phyloP scores from a whole-genome alignment of 1,140 invertebrate species.

The Nylanderia fulva region DNA sequence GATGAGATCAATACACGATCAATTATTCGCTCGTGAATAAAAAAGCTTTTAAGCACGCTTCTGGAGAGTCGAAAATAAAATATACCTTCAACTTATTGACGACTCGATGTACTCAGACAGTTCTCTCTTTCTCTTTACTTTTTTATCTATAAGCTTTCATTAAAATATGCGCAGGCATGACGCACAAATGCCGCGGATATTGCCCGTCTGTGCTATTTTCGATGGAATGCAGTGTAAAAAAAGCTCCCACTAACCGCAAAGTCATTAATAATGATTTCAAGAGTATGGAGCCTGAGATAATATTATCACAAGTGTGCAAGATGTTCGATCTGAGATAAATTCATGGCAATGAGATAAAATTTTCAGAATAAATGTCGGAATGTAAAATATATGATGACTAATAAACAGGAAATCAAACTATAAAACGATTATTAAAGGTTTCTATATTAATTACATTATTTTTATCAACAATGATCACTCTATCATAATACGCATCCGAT shows the following conservation, averaged over 20 bases:
- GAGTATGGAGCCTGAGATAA: conserved; percentile 29
- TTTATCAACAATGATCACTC: neutral
- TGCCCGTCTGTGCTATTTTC: conserved; percentile 42
- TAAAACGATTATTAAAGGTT: neutral
- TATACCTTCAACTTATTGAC: conserved; percentile 6
- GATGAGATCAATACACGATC: conserved; percentile 40
- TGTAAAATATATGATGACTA: neutral
- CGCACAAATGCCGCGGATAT: conserved; percentile 34
- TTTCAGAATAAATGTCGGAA: neutral
- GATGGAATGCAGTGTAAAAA: conserved; percentile 1
- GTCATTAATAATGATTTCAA: conserved; percentile 53
- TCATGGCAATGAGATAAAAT: neutral
- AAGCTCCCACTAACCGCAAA: neutral
- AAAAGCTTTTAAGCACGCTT: conserved; percentile 53
- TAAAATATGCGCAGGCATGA: conserved; percentile 42
- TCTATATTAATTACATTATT: conserved; percentile 2
- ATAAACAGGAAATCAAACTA: neutral
- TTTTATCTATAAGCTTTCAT: conserved; percentile 38
- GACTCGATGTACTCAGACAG: conserved; percentile 17
- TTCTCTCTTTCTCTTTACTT: neutral
- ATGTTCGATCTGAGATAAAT: conserved; percentile 16
- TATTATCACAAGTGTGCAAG: conserved; percentile 56
- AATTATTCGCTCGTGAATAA: conserved; percentile 43
- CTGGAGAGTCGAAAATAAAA: conserved; percentile 32
- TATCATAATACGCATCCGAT: neutral